Percentiles rank a stretch among this genome's conserved stretches.
These are phyloP conservation scores for Gymnodraco acuticeps DNA, from an alignment of 2,797 vertebrate genomes.

Conservation along the genomic window DNA sequence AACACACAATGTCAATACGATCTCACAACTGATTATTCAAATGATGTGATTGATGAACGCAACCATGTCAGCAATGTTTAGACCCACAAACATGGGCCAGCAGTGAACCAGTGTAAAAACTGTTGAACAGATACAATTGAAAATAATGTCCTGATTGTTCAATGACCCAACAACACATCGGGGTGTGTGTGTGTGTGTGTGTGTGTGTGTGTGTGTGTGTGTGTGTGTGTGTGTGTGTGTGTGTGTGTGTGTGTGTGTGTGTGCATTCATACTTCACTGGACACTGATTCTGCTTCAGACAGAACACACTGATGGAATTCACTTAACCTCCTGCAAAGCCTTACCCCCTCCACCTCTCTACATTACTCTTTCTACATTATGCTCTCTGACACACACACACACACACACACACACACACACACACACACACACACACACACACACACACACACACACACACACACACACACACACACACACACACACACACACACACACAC, in stretches of 20 bases:
- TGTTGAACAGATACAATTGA: too few species aligned
- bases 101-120: too few species aligned
- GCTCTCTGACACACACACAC: not conserved
- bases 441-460: not conserved
- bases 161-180: too few species aligned
- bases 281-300: conserved; percentile 37
- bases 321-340: conserved; percentile 51
- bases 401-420: not conserved
- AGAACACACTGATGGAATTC: conserved; percentile 53
- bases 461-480: not conserved
- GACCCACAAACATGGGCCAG: too few species aligned
- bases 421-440: too few species aligned
- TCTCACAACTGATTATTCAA: not conserved
- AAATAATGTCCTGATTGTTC: too few species aligned
- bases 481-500: not conserved
- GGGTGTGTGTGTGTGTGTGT: too few species aligned
- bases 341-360: conserved; percentile 14
- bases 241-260: too few species aligned
- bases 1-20: not conserved
- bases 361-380: conserved; percentile 6
- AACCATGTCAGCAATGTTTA: too few species aligned
- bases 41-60: not conserved
- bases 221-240: not conserved
- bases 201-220: conserved; percentile 23
- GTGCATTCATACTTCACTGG: conserved; percentile 46